Conservation (phyloP, 2,113 vertebrate species). For the Notechis scutatus region DNA sequence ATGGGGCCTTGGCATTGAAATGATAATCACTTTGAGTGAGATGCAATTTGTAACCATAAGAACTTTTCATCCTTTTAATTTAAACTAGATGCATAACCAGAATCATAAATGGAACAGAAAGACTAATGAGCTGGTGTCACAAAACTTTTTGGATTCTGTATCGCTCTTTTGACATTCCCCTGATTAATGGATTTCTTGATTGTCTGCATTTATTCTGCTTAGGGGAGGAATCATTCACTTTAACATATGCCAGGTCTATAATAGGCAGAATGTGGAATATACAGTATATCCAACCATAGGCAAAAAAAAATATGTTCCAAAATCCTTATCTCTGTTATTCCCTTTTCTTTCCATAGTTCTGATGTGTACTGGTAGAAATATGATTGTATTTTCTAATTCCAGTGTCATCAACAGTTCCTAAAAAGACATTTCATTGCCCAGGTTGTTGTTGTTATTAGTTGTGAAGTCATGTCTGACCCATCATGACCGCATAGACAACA, state of each 20-base stretch:
- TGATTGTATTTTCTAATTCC: neutral
- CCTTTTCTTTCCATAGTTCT: neutral
- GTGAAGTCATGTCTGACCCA: too few species aligned
- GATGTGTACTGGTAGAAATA: neutral
- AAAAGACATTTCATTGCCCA: neutral
- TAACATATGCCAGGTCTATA: neutral
- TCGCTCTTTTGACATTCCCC: neutral
- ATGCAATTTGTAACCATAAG: neutral
- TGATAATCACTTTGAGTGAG: conserved; percentile 28
- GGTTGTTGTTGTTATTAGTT: too few species aligned
- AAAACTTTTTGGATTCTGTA: conserved; percentile 23
- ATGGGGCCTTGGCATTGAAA: conserved; percentile 14
- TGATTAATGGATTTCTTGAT: conserved; percentile 29
- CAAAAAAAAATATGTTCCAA: neutral
- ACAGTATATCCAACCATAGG: neutral
- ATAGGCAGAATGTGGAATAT: neutral
- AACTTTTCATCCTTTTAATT: conserved; percentile 11
- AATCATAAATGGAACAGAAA: conserved; percentile 27
- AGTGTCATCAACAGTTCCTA: neutral
- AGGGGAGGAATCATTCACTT: conserved; percentile 7
- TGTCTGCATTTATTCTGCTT: neutral
- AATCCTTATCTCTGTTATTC: too few species aligned
- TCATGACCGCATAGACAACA: too few species aligned
- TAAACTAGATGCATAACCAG: neutral
- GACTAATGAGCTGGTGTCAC: conserved; percentile 8